Conservation (phyloP, 64 coral and sea anemone genomes). For the Montipora efflorescens region DNA sequence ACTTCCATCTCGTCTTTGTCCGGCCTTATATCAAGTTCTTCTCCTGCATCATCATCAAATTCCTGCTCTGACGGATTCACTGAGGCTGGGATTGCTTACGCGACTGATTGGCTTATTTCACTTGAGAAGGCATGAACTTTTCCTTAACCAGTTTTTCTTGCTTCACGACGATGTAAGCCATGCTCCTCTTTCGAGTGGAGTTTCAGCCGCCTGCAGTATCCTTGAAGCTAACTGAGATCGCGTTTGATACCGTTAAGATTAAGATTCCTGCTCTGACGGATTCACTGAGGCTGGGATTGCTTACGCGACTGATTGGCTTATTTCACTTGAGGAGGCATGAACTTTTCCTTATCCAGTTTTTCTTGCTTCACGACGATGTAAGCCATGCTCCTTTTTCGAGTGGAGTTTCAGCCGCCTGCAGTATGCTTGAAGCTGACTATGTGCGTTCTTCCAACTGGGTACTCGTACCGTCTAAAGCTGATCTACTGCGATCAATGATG, state of each 20-base stretch:
- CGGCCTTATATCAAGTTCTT: background rate
- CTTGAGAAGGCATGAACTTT: slow-evolving; percentile 20
- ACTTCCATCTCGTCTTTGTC: no score
- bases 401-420: slow-evolving; percentile 50
- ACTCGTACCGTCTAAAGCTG: no score
- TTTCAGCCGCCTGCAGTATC: slow-evolving; percentile 40
- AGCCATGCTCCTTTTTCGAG: slow-evolving; percentile 8
- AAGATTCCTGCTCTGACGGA: background rate
- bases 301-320: background rate
- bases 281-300: slow-evolving; percentile 4
- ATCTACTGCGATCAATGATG: no score
- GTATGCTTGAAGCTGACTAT: slow-evolving; percentile 29
- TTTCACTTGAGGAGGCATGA: slow-evolving; percentile 29
- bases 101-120: slow-evolving; percentile 11
- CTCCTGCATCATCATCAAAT: slow-evolving; percentile 45
- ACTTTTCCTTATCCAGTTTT: slow-evolving; percentile 9
- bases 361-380: slow-evolving; percentile 32
- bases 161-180: slow-evolving; percentile 16
- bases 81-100: background rate
- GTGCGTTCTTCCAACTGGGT: no score
- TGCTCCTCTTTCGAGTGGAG: slow-evolving; percentile 32
- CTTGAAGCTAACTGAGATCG: slow-evolving; percentile 17
- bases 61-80: slow-evolving; percentile 1
- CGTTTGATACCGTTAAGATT: slow-evolving; percentile 11
- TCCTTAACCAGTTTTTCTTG: slow-evolving; percentile 17